phyloP scores from a whole-genome alignment of 2,888 invertebrate species.

The Cheilosia pagana region DNA sequence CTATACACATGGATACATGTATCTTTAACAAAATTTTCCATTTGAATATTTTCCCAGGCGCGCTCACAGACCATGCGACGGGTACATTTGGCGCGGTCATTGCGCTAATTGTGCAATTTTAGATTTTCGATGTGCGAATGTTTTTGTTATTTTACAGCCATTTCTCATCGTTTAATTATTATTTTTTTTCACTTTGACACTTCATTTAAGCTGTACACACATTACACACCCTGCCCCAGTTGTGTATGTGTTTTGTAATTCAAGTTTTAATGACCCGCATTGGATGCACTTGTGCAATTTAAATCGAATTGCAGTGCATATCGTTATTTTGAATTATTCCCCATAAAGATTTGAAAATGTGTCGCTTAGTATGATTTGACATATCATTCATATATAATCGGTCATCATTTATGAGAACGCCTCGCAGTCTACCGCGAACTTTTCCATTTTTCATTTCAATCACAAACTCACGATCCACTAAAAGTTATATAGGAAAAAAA shows the following conservation, averaged over 20 bases:
- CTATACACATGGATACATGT: not conserved
- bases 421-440: not conserved
- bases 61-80: conserved; percentile 9
- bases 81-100: conserved; percentile 69
- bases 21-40: conserved; percentile 57
- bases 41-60: conserved; percentile 68
- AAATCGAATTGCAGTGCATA: conserved; percentile 45
- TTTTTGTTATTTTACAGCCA: conserved; percentile 44
- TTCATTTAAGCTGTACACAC: conserved; percentile 43
- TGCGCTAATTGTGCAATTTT: conserved; percentile 75
- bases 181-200: conserved; percentile 72
- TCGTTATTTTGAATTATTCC: conserved; percentile 7
- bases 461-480: conserved; percentile 57
- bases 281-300: conserved; percentile 52
- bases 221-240: not conserved
- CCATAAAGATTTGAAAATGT: conserved; percentile 43
- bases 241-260: conserved; percentile 47
- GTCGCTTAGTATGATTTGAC: conserved; percentile 29
- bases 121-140: conserved; percentile 61
- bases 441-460: conserved; percentile 23
- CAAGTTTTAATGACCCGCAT: conserved; percentile 60
- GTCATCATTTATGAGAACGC: conserved; percentile 19
- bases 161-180: conserved; percentile 69
- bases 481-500: conserved; percentile 37
- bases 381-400: conserved; percentile 3